Percentiles rank a stretch among this genome's conserved stretches.
phyloP scores from a whole-genome alignment of 37 sponge, comb jelly and placozoan genomes.

The Cliona cf. orientalis region DNA sequence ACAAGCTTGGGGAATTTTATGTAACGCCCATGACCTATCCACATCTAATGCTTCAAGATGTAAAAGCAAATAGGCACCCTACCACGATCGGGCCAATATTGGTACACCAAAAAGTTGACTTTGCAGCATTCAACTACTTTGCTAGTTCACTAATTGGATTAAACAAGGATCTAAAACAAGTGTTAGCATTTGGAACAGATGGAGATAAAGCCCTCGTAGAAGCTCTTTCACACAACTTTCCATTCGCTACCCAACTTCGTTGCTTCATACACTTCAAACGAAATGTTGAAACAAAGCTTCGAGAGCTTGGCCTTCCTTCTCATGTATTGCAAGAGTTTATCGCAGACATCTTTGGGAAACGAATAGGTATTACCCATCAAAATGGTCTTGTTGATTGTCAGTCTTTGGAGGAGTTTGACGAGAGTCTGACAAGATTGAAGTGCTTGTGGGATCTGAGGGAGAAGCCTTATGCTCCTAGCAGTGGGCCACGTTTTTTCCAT shows the following conservation, averaged over 20 bases:
- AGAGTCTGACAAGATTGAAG: neutral
- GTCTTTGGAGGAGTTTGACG: constrained; percentile 27
- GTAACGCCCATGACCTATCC: no score
- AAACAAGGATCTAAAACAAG: neutral
- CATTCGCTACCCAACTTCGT: constrained; percentile 40
- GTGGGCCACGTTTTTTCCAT: constrained; percentile 21
- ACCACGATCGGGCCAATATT: no score
- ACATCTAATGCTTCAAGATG: no score
- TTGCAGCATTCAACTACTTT: neutral
- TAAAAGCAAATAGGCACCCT: no score
- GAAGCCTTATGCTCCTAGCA: neutral
- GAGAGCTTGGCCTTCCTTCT: constrained; percentile 10
- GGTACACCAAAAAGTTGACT: no score
- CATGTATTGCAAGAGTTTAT: constrained; percentile 38
- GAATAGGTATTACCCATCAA: neutral
- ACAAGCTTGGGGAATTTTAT: no score
- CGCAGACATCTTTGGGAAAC: constrained; percentile 58
- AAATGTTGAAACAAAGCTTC: constrained; percentile 31
- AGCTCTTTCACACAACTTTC: constrained; percentile 44
- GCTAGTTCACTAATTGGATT: neutral
- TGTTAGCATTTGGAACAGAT: constrained; percentile 57
- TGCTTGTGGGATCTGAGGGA: constrained; percentile 18
- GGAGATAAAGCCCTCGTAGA: constrained; percentile 44
- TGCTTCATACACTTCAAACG: constrained; percentile 56
- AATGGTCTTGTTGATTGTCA: constrained; percentile 50